Base-by-base conservation (phyloP, 1,140 invertebrate genomes). In the Glossosoma conforme region DNA sequence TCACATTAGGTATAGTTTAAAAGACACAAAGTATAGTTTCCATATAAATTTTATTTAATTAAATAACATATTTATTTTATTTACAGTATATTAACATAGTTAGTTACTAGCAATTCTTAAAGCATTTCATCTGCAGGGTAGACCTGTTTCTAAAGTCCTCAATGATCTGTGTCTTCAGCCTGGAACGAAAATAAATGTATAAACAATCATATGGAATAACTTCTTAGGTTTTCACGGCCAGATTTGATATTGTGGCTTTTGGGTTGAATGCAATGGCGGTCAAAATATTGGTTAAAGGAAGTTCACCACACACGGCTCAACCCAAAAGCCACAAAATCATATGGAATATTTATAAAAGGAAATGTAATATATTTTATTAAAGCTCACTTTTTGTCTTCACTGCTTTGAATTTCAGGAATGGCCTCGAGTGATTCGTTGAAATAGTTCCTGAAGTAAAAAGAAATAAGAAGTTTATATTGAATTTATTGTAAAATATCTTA, bases 401-500 rank as follows among this genome's bases (percentile, higher is more conserved):
- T 61, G 18, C 49, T 68, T 44, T 67, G 65, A 13, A 80, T 62
- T 17, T 64, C 60, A 13, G 81, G 80, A 60, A 83, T 76, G 2
- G 75, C 74, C 33, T 80, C 79, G 3, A 83, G 58, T 36, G 82
- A 79, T 62, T 83, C 80, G 37, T 75, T 69, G 62, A 82, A 81
- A 57, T 79, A 79, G 52, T 60, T 68, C 52, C 77, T 81, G 40
- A 47, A 66, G 66, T 37, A 60, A 38, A 50, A 52, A 55, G 44
- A 44, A 52, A 47, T 42, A 54, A 20, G 47, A 22, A 45, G 11
- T 18, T 1, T 10, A 38, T 28, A 36, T 15, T 14, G n/a, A n/a
- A 30, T n/a, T 10, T 14, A 35, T 36, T 15, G 35, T n/a, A 37
- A 32, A 10, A 52, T 25, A n/a, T 15, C 10, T n/a, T 32, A 14